These are phyloP conservation scores for Erpetoichthys calabaricus DNA, from an alignment of 2,797 vertebrate species.

Conservation along the genomic window DNA sequence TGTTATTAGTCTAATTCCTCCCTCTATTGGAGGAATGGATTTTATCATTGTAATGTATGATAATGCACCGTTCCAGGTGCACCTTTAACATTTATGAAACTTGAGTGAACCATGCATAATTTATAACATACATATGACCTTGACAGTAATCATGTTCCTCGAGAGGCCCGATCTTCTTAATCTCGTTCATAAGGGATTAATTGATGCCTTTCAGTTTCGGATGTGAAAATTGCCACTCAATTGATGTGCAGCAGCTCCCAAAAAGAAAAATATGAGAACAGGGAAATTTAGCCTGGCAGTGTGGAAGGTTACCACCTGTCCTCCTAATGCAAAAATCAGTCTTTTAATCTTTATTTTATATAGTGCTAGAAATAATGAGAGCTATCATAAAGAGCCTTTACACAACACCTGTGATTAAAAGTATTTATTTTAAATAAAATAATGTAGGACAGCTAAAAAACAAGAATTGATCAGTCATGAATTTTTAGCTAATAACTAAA, in stretches of 20 bases:
- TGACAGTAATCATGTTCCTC: conserved; percentile 12
- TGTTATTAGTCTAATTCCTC: conserved; percentile 9
- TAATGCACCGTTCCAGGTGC: conserved; percentile 12
- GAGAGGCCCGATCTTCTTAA: conserved; percentile 14
- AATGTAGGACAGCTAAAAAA: too few species aligned
- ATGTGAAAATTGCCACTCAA: conserved; percentile 7
- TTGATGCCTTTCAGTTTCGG: conserved; percentile 13
- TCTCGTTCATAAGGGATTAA: conserved; percentile 7
- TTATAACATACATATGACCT: conserved; percentile 15
- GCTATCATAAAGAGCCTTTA: too few species aligned
- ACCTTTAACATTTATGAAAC: conserved; percentile 9
- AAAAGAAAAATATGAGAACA: background rate
- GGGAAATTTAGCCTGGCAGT: too few species aligned
- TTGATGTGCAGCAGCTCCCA: background rate
- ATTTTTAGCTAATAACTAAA: too few species aligned
- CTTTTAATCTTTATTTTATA: too few species aligned
- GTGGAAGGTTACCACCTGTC: too few species aligned
- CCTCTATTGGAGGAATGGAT: conserved; percentile 9
- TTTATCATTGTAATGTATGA: conserved; percentile 10
- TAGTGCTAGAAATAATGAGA: too few species aligned
- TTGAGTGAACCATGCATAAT: conserved; percentile 16
- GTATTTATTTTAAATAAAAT: too few species aligned
- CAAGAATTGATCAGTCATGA: too few species aligned
- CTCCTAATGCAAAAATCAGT: too few species aligned
- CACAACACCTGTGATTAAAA: too few species aligned